Base-by-base conservation (phyloP, 1,140 invertebrate species). In the Pristionchus pacificus region DNA sequence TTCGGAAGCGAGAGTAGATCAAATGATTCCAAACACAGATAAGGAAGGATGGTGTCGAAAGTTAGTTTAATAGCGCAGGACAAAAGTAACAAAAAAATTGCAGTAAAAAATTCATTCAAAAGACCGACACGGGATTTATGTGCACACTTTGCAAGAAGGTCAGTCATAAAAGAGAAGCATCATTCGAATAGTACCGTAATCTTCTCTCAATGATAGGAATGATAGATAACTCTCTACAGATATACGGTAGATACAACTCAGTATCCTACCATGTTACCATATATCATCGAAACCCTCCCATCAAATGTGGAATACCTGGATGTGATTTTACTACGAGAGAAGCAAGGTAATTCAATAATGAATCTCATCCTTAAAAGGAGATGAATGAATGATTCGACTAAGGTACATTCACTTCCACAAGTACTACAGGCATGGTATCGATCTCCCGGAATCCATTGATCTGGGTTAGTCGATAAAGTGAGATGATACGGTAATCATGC, bases 191-290 rank as follows among this genome's bases (percentile, higher is more conserved):
- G 38, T 49, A 6, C 38, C 19, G 6, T 49, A 6, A 10, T 49
- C 38, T 49, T 49, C 19, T 19, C 19, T 49, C 38, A 49, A 10
- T 49, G 6, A 10, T 19, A 49, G 6, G 6, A 49, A 10, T 49
- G 6, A 49, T 49, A 49, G n/a, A n/a, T n/a, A n/a, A n/a, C n/a
- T n/a, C n/a, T n/a, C n/a, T n/a, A n/a, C n/a, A 49, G 38, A 74
- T 82, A 19, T 83, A 83, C 69, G 82, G 82, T 14, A 72, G 82
- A 13, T 83, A 83, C 78, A 83, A 83, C 60, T 81, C 79, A 15
- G 79, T 83, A n/a, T 79, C 74, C 28, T 80, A 81, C 33, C 81
- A 83, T 68, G 81, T 83, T n/a, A 83, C 81, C 55, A 83, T 83
- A 60, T 83, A 83, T 71, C 81, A 83, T 65, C 78, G 81, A 32